phyloP scores from a whole-genome alignment of 2,113 vertebrate genomes.

The Seriola quinqueradiata region DNA sequence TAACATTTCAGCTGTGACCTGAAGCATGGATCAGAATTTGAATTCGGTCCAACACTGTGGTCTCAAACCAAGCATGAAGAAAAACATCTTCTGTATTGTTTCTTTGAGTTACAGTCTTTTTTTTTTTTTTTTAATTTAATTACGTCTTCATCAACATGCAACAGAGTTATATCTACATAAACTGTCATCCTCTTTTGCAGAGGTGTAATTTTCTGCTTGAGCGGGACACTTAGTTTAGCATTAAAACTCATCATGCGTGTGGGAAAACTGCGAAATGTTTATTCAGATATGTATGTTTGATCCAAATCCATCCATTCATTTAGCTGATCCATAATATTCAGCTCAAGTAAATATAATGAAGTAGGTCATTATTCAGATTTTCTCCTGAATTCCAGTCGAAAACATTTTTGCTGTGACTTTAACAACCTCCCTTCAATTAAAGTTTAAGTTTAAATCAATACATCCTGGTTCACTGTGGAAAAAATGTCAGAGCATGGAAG shows the following conservation, averaged over 20 bases:
- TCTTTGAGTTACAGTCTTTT: background rate
- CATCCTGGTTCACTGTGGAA: background rate
- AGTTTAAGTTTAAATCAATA: background rate
- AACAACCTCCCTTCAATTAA: background rate
- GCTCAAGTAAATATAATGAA: background rate
- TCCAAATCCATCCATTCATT: background rate
- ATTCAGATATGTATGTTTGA: background rate
- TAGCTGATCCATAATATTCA: background rate
- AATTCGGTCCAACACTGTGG: background rate
- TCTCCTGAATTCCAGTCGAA: background rate
- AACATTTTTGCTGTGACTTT: background rate
- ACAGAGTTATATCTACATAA: too few relatives aligned
- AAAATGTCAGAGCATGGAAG: background rate
- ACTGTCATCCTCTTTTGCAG: too few relatives aligned
- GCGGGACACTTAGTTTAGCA: too few relatives aligned
- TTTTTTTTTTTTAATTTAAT: background rate
- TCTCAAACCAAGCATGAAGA: background rate
- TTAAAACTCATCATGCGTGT: too few relatives aligned
- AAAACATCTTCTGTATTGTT: background rate
- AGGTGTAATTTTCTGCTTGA: too few relatives aligned
- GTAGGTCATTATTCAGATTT: too few relatives aligned
- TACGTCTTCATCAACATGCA: background rate
- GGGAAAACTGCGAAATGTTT: too few relatives aligned
- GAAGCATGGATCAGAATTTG: conserved; percentile 2
- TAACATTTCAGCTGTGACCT: background rate